Evolutionary conservation across 2,888 invertebrate species (phyloP).

Genomic region (Trilocha varians): DNA sequence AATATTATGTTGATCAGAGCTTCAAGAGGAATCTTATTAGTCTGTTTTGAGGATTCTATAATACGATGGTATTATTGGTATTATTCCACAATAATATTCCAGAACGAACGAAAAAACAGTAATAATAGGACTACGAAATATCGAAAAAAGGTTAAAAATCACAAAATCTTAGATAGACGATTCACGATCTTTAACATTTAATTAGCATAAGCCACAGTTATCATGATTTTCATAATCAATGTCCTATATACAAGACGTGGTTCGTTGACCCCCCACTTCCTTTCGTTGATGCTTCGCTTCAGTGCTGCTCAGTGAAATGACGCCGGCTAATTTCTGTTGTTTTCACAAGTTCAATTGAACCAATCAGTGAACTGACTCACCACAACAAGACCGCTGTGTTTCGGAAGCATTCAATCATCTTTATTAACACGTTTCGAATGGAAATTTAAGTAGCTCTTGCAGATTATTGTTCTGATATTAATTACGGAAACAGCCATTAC

Average conservation of each 20-base stretch:
- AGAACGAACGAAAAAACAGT: too few species aligned
- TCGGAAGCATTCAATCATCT: background rate
- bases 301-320: constrained; percentile 14
- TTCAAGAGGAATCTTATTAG: too few species aligned
- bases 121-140: too few species aligned
- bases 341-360: constrained; percentile 12
- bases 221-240: constrained; percentile 18
- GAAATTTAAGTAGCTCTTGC: background rate
- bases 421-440: background rate
- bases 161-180: background rate
- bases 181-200: background rate
- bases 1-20: too few species aligned
- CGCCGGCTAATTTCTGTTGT: constrained; percentile 23
- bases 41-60: too few species aligned
- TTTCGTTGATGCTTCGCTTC: constrained; percentile 19
- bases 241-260: constrained; percentile 19
- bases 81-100: too few species aligned
- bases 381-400: background rate
- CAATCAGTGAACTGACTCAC: constrained; percentile 7
- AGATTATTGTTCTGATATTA: background rate
- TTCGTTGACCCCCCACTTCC: constrained; percentile 36
- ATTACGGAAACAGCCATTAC: background rate
- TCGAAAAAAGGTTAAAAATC: background rate
- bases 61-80: too few species aligned
- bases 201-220: constrained; percentile 5